Evolutionary conservation across 2,797 vertebrate species (phyloP), one percentile per base, ranked within the genome.

Genomic region (Lutjanus argentimaculatus): DNA sequence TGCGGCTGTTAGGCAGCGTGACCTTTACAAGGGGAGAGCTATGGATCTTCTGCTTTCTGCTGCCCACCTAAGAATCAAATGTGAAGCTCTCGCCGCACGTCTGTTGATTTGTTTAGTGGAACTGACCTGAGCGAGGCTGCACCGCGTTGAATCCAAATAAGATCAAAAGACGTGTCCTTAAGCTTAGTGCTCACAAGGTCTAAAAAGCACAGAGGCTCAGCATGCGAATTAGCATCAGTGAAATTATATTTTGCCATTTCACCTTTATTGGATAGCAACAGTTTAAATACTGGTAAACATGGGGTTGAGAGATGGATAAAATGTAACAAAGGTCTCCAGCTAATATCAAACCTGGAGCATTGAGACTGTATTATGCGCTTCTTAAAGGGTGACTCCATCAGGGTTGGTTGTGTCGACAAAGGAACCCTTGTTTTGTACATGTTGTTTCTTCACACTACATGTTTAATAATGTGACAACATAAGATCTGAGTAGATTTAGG

Each of bases 11-110:
- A 66, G 77, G 79, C 82, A 77, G 80, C 36, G 1, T 89, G 92
- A 93, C 92, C 89, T 94, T 93, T 88, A 59, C 71, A 80, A 64
- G 59, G 45, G 46, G 59, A 89, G 70, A 63, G 72, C 65, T 85
- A 88, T 86, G 84, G 80, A 88, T 88, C 77, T 77, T 85, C 67
- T 85, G 85, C 51, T 88, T 88, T 71, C 81, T 65, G 72, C 71
- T 45, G 57, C 67, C 42, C 17, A 11, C 16, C 77, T 9, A 8
- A 83, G 74, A 89, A 80, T 90, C 80, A 84, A 79, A 86, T 83
- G 77, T 71, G 75, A 86, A 25, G 63, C 79, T 83, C 79, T 53
- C n/a, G 40, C 74, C 11, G 22, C 49, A 79, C 62, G 83, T 77
- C 70, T 53, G 62, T 67, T 85, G 81, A 85, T 92, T 87, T 85